Base-by-base conservation (phyloP, 2,113 vertebrate genomes). In the Paradoxurus hermaphroditus region DNA sequence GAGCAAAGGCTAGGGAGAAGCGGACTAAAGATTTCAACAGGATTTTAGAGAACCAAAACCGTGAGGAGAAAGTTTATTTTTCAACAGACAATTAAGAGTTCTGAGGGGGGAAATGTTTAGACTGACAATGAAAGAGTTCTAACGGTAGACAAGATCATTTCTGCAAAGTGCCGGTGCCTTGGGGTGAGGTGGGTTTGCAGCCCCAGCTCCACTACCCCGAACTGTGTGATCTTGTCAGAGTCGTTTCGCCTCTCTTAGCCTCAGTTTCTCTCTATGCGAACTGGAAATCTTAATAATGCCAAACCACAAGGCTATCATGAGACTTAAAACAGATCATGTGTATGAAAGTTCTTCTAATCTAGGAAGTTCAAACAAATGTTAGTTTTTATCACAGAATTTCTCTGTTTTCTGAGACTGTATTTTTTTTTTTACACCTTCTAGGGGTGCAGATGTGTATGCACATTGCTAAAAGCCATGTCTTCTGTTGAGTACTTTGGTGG, bases 41-140 rank as follows among this genome's bases (percentile, higher is more conserved):
- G 73, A 79, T 83, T 86, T 90, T 77, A 79, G 91, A 94, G 41
- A 90, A 75, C 27, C 25, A 70, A 94, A 53, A 81, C n/a, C 25
- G 34, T 34, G 27, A 84, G 27, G 39, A 56, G 46, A 91, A 95
- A 53, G 53, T 10, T 29, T 11, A 23, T 59, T 75, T 82, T 94
- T 94, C 83, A 62, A 79, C 18, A 77, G 49, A 68, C 4, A 29
- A 65, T 82, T 86, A 75, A 75, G 63, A 84, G 23, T 92, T 94
- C 81, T 84, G 72, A 84, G 65, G 21, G 73, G 73, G 79, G 83
- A 73, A 81, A 73, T 31, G 73, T 72, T 84, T 79, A 87, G 12
- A 67, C 53, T 34, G 65, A 70, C 25, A 92, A n/a, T 59, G 53
- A 46, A 51, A 75, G 23, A 67, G 29, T n/a, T 75, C 4, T 4